These are phyloP conservation scores for Phylloscopus trochiloides DNA, from an alignment of 2,113 vertebrate species.

Conservation along the genomic window DNA sequence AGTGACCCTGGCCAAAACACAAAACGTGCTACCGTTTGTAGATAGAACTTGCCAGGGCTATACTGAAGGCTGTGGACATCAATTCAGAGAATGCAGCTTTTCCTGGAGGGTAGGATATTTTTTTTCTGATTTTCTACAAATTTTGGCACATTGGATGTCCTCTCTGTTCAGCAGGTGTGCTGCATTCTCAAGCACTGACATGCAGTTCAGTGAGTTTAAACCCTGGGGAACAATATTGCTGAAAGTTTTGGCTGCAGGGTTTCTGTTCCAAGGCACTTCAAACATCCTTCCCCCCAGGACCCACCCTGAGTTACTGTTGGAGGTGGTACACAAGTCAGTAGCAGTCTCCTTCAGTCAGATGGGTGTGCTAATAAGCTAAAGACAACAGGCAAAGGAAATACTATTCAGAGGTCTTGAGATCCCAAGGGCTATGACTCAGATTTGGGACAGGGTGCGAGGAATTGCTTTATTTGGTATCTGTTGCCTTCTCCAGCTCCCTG, in stretches of 20 bases:
- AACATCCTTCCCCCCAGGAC: background rate
- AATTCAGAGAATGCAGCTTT: background rate
- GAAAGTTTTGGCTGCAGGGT: background rate
- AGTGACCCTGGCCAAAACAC: background rate
- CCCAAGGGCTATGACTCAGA: conserved; percentile 46
- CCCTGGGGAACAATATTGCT: background rate
- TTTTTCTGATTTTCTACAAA: background rate
- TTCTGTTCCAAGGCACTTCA: background rate
- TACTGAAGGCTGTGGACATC: background rate
- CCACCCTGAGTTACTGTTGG: background rate
- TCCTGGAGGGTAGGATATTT: background rate
- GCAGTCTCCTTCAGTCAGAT: background rate
- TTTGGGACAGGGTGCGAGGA: conserved; percentile 32
- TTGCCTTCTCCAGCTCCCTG: background rate
- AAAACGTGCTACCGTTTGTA: background rate
- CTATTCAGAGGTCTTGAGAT: conserved; percentile 11
- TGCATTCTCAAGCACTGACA: background rate
- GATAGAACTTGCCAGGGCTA: background rate
- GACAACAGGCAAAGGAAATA: conserved; percentile 40
- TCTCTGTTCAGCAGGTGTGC: background rate
- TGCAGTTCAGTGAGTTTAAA: background rate
- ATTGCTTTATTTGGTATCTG: conserved; percentile 53
- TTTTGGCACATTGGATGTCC: background rate
- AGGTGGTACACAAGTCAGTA: background rate
- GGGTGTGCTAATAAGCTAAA: conserved; percentile 37